Conservation (phyloP, 2,797 vertebrate genomes). For the Ibycter americanus region DNA sequence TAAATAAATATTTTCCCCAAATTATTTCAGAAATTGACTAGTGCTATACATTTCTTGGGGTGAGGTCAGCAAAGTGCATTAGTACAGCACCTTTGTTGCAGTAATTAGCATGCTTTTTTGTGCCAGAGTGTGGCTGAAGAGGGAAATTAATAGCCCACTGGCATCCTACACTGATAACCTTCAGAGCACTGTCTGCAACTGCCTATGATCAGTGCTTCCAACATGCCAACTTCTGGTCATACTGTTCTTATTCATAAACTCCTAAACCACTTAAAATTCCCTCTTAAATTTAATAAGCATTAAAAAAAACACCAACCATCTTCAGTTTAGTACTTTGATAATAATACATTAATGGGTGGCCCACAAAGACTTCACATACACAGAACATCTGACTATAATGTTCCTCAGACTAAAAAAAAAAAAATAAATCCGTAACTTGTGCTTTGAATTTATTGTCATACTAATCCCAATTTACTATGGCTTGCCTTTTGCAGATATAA, state of each 20-base stretch:
- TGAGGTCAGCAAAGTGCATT: not conserved
- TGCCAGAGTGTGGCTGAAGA: not conserved
- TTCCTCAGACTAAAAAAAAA: not conserved
- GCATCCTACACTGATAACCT: not conserved
- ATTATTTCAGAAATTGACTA: not conserved
- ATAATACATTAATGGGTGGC: not conserved
- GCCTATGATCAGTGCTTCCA: not conserved
- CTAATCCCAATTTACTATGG: accelerated
- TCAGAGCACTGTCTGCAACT: not conserved
- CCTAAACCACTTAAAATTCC: not conserved
- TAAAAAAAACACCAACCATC: not conserved
- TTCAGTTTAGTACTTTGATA: not conserved
- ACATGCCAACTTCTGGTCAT: not conserved
- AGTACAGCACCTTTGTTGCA: not conserved
- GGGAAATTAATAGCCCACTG: not conserved
- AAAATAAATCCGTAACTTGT: not conserved
- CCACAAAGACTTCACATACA: not conserved
- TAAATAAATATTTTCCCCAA: constrained; percentile 16
- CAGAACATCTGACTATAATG: not conserved
- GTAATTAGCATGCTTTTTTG: not conserved
- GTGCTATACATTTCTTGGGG: not conserved
- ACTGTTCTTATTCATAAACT: not conserved
- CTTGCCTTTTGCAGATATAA: not conserved
- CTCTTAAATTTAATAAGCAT: not conserved
- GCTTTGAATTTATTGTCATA: not conserved